Conservation (phyloP, 2,113 vertebrate species). For the Narcine bancroftii region DNA sequence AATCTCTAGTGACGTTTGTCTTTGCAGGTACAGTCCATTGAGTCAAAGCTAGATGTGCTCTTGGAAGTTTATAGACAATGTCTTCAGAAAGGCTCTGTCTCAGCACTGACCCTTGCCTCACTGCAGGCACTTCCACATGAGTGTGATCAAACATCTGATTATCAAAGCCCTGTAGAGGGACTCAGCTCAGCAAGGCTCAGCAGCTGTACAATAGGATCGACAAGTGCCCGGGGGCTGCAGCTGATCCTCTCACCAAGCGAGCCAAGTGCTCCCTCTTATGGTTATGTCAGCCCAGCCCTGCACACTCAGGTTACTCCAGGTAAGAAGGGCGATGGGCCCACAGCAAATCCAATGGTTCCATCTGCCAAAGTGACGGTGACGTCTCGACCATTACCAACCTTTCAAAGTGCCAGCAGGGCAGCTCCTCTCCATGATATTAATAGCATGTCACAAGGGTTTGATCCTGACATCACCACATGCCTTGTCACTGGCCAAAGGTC, state of each 20-base stretch:
- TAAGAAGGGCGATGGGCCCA: slow-evolving; percentile 61
- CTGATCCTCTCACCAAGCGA: slow-evolving; percentile 81
- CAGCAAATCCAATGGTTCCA: slow-evolving; percentile 66
- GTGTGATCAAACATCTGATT: slow-evolving; percentile 86
- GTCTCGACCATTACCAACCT: slow-evolving; percentile 63
- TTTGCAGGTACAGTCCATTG: slow-evolving; percentile 86
- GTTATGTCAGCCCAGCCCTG: slow-evolving; percentile 67
- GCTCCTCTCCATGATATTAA: slow-evolving; percentile 58
- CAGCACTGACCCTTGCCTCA: slow-evolving; percentile 76
- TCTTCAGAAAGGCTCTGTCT: slow-evolving; percentile 78
- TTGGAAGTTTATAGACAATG: slow-evolving; percentile 91
- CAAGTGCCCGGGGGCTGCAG: slow-evolving; percentile 76
- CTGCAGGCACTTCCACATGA: slow-evolving; percentile 79
- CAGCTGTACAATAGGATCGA: slow-evolving; percentile 64
- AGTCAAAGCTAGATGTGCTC: slow-evolving; percentile 87
- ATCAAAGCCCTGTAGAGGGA: slow-evolving; percentile 75
- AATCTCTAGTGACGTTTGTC: not conserved
- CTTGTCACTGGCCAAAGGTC: slow-evolving; percentile 61
- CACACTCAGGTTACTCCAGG: slow-evolving; percentile 61
- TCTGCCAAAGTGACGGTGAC: slow-evolving; percentile 61
- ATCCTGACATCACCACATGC: slow-evolving; percentile 62
- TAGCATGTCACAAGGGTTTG: slow-evolving; percentile 60
- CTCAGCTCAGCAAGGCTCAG: slow-evolving; percentile 72
- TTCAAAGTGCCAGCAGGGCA: slow-evolving; percentile 59
- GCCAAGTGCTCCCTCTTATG: slow-evolving; percentile 72